Evolutionary conservation across 2,888 invertebrate species (phyloP), one percentile per base, ranked within the genome.

Genomic region (Leptothorax acervorum): DNA sequence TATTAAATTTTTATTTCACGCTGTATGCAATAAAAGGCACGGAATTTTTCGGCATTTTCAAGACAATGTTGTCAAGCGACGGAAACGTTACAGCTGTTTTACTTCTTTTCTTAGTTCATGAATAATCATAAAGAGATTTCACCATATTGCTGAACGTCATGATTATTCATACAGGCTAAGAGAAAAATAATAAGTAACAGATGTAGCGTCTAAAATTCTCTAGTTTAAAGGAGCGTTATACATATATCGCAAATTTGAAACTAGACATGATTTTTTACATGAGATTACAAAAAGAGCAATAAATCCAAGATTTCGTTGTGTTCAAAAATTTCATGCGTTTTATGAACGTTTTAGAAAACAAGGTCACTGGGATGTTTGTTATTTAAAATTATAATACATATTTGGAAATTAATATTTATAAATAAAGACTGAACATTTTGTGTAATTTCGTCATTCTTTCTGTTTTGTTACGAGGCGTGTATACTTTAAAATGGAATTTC

Each of bases 61-160:
- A 48, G 28, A 74, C 12, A 60, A 28, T 18, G 45, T 31, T 60
- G 28, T 48, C 74, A 42, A 60, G 53, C 55, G 23, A 39, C 39
- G 23, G n/a, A 6, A 39, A 73, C 57, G 28, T n/a, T 31, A 31
- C 18, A 57, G 39, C n/a, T 60, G 31, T 60, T 48, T 62, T 18
- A 45, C 60, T 74, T 74, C 28, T 57, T 28, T 55, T 45, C n/a
- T 18, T 12, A 39, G 11, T 48, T 45, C 31, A 74, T 74, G 74
- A 74, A 74, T 74, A 74, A 74, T 74, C 45, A 74, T 45, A 60
- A 57, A 39, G 31, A 74, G 45, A 4, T 73, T 42, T 73, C 11
- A 42, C 1, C 8, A 18, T 73, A 39, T 23, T 42, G 45, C 45
- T 60, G 12, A 60, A 28, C 42, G 8, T 60, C 60, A 74, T 74